phyloP scores from a whole-genome alignment of 1,140 invertebrate species.

The Musca vetustissima region DNA sequence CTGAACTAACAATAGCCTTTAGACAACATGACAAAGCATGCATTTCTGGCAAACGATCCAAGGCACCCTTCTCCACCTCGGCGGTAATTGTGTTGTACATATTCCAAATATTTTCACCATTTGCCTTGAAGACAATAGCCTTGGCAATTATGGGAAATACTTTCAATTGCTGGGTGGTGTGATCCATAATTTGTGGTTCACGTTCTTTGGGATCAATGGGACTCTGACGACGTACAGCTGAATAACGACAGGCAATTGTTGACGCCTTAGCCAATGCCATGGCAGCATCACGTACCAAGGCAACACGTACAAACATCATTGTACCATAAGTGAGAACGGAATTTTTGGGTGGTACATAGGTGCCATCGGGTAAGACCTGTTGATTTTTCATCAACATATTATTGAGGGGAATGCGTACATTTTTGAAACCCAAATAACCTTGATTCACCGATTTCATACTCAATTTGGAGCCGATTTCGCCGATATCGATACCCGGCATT shows the following conservation, averaged over 20 bases:
- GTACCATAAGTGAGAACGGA: constrained; percentile 89
- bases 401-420: constrained; percentile 82
- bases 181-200: constrained; percentile 90
- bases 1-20: constrained; percentile 81
- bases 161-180: constrained; percentile 90
- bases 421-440: constrained; percentile 83
- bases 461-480: constrained; percentile 91
- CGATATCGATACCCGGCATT: constrained; percentile 83
- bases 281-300: constrained; percentile 71
- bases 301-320: constrained; percentile 90
- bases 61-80: constrained; percentile 75
- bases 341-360: constrained; percentile 79
- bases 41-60: constrained; percentile 79
- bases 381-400: constrained; percentile 94
- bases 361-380: constrained; percentile 83
- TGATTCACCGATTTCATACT: constrained; percentile 90
- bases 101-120: constrained; percentile 75
- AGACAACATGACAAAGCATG: constrained; percentile 89
- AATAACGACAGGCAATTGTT: constrained; percentile 86
- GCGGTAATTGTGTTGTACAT: constrained; percentile 79
- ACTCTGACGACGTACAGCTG: constrained; percentile 83
- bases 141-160: constrained; percentile 80
- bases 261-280: constrained; percentile 75
- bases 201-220: constrained; percentile 74
- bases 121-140: constrained; percentile 74